These are phyloP conservation scores for Phataginus tetradactyla DNA, from an alignment of 2,797 vertebrate species.

Conservation along the genomic window DNA sequence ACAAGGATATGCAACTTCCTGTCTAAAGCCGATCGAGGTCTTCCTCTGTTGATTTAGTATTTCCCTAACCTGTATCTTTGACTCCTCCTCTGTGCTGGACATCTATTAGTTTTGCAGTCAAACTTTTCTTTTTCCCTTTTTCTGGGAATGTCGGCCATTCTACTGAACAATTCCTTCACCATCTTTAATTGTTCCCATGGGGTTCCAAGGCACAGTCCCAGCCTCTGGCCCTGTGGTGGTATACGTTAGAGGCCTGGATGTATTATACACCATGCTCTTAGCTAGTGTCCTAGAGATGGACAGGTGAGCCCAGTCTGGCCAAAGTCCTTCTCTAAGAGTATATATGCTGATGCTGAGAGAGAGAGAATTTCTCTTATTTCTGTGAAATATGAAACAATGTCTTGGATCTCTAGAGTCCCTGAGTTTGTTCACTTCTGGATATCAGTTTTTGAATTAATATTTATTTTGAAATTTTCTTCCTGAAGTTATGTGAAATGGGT, in stretches of 20 bases:
- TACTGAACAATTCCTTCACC: background rate
- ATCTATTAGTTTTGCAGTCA: background rate
- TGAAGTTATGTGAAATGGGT: background rate
- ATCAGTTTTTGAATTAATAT: background rate
- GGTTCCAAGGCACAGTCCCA: background rate
- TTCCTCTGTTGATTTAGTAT: background rate
- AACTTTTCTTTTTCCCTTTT: background rate
- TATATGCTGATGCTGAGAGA: background rate
- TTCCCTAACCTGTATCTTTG: background rate
- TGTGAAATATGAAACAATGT: background rate
- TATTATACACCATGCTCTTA: background rate
- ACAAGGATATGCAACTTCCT: rapidly evolving
- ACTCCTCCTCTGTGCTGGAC: background rate
- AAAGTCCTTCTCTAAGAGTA: background rate
- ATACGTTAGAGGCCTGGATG: rapidly evolving
- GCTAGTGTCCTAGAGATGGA: too few species aligned
- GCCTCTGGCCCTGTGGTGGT: background rate
- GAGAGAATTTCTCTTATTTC: background rate
- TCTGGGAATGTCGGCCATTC: background rate
- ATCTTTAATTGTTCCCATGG: background rate
- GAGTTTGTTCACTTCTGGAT: background rate
- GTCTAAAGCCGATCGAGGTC: background rate
- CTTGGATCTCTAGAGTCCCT: background rate
- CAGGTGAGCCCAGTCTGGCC: background rate
- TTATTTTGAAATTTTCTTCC: background rate